A percentile compares a stretch with the other conserved stretches of the same genome.
These are phyloP conservation scores for Dasysyrphus albostriatus DNA, from an alignment of 2,888 invertebrate species.

Conservation along the genomic window DNA sequence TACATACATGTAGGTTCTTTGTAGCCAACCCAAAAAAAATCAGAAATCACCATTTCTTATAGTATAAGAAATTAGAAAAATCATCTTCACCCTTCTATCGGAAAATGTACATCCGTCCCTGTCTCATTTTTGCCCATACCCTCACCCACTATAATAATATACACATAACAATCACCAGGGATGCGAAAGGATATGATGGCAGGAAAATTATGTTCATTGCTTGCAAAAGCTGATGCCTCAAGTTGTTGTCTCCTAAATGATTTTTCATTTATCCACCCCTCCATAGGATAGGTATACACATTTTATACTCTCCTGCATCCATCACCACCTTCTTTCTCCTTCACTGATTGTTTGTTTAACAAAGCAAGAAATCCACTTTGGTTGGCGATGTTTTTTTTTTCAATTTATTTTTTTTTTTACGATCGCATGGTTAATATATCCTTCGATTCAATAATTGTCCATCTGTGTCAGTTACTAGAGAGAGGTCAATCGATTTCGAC, in stretches of 20 bases:
- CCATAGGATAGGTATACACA: background rate
- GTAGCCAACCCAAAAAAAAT: too few species aligned
- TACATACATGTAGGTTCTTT: too few species aligned
- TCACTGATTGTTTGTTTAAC: slow-evolving; percentile 4
- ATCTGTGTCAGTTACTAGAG: slow-evolving; percentile 29
- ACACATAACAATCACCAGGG: slow-evolving; percentile 19
- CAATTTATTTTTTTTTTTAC: too few species aligned
- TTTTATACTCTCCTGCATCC: background rate
- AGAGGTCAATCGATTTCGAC: slow-evolving; percentile 47
- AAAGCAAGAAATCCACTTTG: background rate
- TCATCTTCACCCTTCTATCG: too few species aligned
- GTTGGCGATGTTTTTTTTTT: background rate
- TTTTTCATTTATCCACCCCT: slow-evolving; percentile 54
- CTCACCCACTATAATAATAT: slow-evolving; percentile 13
- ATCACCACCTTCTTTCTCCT: background rate
- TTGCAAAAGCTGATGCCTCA: slow-evolving; percentile 37
- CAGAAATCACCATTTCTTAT: too few species aligned
- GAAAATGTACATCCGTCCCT: background rate
- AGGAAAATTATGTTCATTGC: slow-evolving; percentile 55
- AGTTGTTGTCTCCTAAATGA: slow-evolving; percentile 64
- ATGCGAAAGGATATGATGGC: slow-evolving; percentile 39
- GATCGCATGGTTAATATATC: slow-evolving; percentile 8
- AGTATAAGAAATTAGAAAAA: too few species aligned
- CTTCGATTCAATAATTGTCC: slow-evolving; percentile 43
- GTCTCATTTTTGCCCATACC: background rate